phyloP scores from a whole-genome alignment of 1,140 invertebrate genomes.

The roundworm (Caenorhabditis elegans) region WBcel235 BX284606.5:9001-9500 shows the following conservation, averaged over 20 bases:
- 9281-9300: neutral
- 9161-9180: slow-evolving; percentile 5
- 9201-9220: neutral
- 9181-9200: slow-evolving; percentile 1
- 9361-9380: no score
- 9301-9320: neutral
- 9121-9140: neutral
- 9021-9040: neutral
- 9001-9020: neutral
- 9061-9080: neutral
- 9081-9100: neutral
- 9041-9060: neutral
- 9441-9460: no score
- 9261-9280: neutral
- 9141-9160: neutral
- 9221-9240: neutral
- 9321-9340: neutral
- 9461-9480: no score
- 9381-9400: no score
- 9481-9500: no score
- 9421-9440: no score
- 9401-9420: no score
- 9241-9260: slow-evolving; percentile 26
- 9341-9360: no score
- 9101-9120: neutral